Evolutionary conservation across 2,113 vertebrate genomes (phyloP), one percentile per base, ranked within the genome.

Genomic region (Sinocyclocheilus anshuiensis): DNA sequence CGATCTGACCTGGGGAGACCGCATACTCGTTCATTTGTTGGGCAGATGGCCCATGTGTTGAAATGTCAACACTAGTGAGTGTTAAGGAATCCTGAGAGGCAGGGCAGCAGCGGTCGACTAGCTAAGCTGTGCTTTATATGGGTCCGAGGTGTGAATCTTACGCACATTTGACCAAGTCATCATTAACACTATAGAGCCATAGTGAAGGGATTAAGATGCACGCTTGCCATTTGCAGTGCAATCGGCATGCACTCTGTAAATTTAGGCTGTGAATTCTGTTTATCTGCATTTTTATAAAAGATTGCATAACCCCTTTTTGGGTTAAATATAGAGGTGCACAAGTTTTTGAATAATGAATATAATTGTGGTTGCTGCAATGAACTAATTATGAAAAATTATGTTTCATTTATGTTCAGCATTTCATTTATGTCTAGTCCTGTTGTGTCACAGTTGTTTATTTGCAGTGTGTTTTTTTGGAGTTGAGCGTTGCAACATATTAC

Each of bases 121-220:
- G 85, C 77, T 83, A 84, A 85, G 39, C 83, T 55, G 71, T 55
- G 86, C 82, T 89, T 89, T 85, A 77, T 79, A 87, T 85, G 82
- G 80, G 71, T 65, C 85, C 26, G 88, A 89, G 86, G 86, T 87
- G 88, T 85, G 88, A 89, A 89, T 83, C 86, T 82, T 83, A 71
- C 22, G 55, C 77, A 85, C 88, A 87, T 87, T 80, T 85, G 39
- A 78, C 39, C 63, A 45, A 72, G 88, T 71, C 77, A 20, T 85
- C 83, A 81, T 87, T 87, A 89, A 89, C 78, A 22, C 83, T 53
- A 75, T 48, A 29, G 75, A 86, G 81, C 57, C 53, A 86, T 88
- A 77, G 81, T 33, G 12, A 33, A 42, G 65, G 85, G 87, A 86
- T 86, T 88, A 81, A 79, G 29, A 57, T 72, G 39, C 61, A 33